Base-by-base conservation (phyloP, 2,113 vertebrate genomes). In the Eolophus roseicapilla region DNA sequence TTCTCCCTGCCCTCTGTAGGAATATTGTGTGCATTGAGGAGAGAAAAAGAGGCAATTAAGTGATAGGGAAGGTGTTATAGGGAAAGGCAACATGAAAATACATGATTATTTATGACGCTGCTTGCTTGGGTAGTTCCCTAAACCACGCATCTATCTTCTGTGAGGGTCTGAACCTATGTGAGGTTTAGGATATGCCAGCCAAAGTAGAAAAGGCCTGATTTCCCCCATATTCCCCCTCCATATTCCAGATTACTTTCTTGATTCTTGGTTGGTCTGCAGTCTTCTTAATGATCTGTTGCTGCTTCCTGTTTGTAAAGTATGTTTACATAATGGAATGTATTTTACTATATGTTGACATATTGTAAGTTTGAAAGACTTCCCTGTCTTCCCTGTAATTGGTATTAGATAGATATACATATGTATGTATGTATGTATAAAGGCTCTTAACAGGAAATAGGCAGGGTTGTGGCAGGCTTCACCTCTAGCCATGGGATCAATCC, bases 261-360 rank as follows among this genome's bases (percentile, higher is more conserved):
- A n/a, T 87, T 94, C 47, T 88, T 77, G 27, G 29, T 88, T 91
- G 57, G 62, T 74, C 29, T 92, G 57, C 35, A 91, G 80, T 18
- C 35, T 65, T 95, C 90, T 96, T 91, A 93, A 95, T 89, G 90
- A 89, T 77, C 74, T 94, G 90, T 92, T 93, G 73, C 91, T 1
- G 13, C 67, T 96, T 96, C 93, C 93, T 96, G 83, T 96, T 96
- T 93, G 88, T 82, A 73, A 53, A 82, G 71, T 33, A 33, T 76
- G 83, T 88, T 96, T 88, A 96, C 77, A 57, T 46, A 63, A 8
- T 75, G 78, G 52, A 35, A 35, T 23, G 2, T 59, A 59, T 59
- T 59, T n/a, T 35, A 15, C 9, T 35, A 35, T n/a, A 31, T 79
- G 80, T 88, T 95, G 91, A 96, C 77, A 52, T 46, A 55, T 8